Percentiles rank a stretch among this genome's conserved stretches.
Conservation (phyloP, 2,888 invertebrate genomes). For the Liposcelis brunnea region DNA sequence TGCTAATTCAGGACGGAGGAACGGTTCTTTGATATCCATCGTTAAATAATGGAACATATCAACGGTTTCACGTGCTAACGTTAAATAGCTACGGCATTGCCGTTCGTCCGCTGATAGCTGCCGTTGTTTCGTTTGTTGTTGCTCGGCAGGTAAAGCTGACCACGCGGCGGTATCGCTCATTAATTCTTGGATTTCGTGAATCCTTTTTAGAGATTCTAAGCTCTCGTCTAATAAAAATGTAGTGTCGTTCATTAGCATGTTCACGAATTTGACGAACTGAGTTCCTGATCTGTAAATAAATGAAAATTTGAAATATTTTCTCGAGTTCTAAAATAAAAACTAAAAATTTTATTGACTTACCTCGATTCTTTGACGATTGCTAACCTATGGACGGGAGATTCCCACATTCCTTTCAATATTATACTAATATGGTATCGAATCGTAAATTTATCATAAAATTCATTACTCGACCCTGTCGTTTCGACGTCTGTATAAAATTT, state of each 20-base stretch:
- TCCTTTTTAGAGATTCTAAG: slow-evolving; percentile 72
- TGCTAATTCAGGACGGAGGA: slow-evolving; percentile 81
- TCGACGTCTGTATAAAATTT: slow-evolving; percentile 98
- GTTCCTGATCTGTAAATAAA: slow-evolving; percentile 46
- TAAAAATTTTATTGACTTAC: slow-evolving; percentile 23
- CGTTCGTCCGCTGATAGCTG: slow-evolving; percentile 69
- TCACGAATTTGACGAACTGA: slow-evolving; percentile 91
- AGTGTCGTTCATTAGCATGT: slow-evolving; percentile 97
- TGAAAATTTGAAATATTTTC: background rate
- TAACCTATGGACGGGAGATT: slow-evolving; percentile 66
- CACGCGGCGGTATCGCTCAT: slow-evolving; percentile 54
- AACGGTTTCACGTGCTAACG: slow-evolving; percentile 85
- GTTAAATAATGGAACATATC: slow-evolving; percentile 97
- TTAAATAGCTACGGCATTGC: slow-evolving; percentile 65
- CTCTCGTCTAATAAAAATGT: slow-evolving; percentile 94
- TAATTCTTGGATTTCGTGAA: slow-evolving; percentile 63
- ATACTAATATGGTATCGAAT: slow-evolving; percentile 96
- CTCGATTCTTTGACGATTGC: slow-evolving; percentile 78
- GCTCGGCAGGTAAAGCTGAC: slow-evolving; percentile 44
- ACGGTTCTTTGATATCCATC: slow-evolving; percentile 85
- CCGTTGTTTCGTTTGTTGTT: slow-evolving; percentile 57
- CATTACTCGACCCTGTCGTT: slow-evolving; percentile 91
- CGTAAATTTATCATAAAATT: slow-evolving; percentile 98
- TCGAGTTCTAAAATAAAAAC: background rate
- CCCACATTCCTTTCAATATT: slow-evolving; percentile 93